Base-by-base conservation (phyloP, 2,888 invertebrate genomes). In the Dryococelus australis region DNA sequence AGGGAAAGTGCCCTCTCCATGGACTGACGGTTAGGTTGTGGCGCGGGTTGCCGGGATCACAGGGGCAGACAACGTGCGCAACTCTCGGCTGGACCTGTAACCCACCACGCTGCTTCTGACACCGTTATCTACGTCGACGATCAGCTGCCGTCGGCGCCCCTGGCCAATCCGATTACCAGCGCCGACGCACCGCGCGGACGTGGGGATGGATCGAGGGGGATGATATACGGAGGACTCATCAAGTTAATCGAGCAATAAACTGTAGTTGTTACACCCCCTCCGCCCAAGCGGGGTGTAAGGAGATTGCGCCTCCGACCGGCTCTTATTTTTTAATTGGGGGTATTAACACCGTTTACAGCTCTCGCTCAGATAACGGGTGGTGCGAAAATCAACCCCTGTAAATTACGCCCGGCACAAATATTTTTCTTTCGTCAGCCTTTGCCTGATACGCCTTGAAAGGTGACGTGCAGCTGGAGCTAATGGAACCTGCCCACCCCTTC, bases 1-100 rank as follows among this genome's bases (percentile, higher is more conserved):
- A 85, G 85, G 35, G 80, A 47, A n/a, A 28, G 51, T 35, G 83
- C 86, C 85, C 47, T 28, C 47, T 20, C 43, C 85, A 26, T 47
- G 47, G 16, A 8, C 24, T 16, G 65, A 24, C n/a, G 24, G 20
- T 24, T 20, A 24, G n/a, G 24, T 65, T 65, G 0, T 65, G 24
- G 65, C 8, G 47, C 47, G 47, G 47, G 47, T 5, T 9, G n/a
- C 24, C 0, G 65, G n/a, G 65, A 65, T 65, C n/a, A 65, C 65
- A 16, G 2, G 65, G 24, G 65, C 65, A 65, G 65, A 65, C 65
- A 65, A 16, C 10, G 0, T 65, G n/a, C 24, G 65, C 65, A 65
- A 20, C 65, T n/a, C n/a, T 65, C 65, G 1, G 13, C 65, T 24
- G 8, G 10, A 8, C 24, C 65, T 65, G 24, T 65, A 47, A 47